phyloP scores from a whole-genome alignment of 2,113 vertebrate genomes.

The Catharus fuscescens region DNA sequence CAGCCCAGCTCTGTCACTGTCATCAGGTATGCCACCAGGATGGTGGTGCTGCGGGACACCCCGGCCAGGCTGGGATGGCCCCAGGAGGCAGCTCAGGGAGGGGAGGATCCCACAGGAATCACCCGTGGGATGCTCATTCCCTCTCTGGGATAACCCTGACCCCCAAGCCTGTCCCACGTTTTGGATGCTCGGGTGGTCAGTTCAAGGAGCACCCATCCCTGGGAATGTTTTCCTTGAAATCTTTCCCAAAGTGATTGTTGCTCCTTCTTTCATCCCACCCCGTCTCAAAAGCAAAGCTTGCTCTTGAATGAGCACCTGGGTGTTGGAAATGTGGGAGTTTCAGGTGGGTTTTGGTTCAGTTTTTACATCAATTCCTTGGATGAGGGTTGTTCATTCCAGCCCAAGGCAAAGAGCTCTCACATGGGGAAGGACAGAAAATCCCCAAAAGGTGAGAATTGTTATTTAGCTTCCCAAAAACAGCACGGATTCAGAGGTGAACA shows the following conservation, averaged over 20 bases:
- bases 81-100: accelerated
- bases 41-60: conserved; percentile 88
- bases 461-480: not conserved
- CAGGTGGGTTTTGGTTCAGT: not conserved
- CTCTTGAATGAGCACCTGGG: not conserved
- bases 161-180: not conserved
- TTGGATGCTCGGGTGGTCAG: not conserved
- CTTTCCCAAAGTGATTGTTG: not conserved
- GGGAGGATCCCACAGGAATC: not conserved
- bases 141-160: too few species aligned
- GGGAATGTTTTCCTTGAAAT: not conserved
- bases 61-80: conserved; percentile 77
- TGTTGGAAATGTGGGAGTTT: not conserved
- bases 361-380: not conserved
- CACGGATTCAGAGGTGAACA: accelerated
- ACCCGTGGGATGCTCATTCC: accelerated
- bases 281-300: accelerated
- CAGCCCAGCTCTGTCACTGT: conserved; percentile 85
- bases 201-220: not conserved
- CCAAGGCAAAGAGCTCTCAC: not conserved
- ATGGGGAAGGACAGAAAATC: not conserved
- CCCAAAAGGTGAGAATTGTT: not conserved
- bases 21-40: conserved; percentile 92
- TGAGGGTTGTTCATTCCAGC: not conserved
- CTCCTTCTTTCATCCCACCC: not conserved